Evolutionary conservation across 2,797 vertebrate genomes (phyloP), one percentile per base, ranked within the genome.

Genomic region (Lemur catta): DNA sequence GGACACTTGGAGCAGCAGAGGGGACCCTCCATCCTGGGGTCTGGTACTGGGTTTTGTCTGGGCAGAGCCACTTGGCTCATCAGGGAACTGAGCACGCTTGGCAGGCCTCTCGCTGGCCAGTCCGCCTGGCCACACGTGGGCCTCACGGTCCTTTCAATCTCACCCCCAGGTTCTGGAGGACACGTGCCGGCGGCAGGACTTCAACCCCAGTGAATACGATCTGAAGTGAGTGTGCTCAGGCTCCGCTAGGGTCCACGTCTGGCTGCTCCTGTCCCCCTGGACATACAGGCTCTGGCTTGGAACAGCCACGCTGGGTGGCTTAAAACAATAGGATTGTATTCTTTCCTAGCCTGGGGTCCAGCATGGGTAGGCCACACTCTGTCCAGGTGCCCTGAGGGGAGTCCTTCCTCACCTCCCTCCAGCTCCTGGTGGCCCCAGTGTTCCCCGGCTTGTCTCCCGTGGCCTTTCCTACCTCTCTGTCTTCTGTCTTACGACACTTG

Each of bases 81-180:
- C 13, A 8, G 59, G 59, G 46, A 17, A 9, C 24, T 67, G 11
- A 30, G 28, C 41, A 12, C 22, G 13, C 22, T 26, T 46, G 6
- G 74, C 38, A 9, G 41, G 18, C 28, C 46, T 33, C 48, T 17
- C 14, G 3, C n/a, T 63, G 85, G 59, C 61, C 48, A 65, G 14
- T 17, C 50, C 18, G 35, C 33, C 69, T 65, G 92, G 22, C 33
- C 22, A 6, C 59, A n/a, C 67, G 0, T 30, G 1, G 35, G 33
- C 72, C 74, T 95, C 61, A 84, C 74, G 4, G 10, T 18, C 61
- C 1, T 84, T 0, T 97, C 20, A 48, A 48, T 38, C 95, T 97
- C 78, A 84, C 33, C 97, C 93, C 67, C 95, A 99, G 99, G 98
- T 99, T 89, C 98, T 99, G 97, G 99, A 99, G 97, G 99, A 99